Percentiles rank a stretch among this genome's conserved stretches.
Conservation (phyloP, 1,140 invertebrate species). For the Armadillidium nasatum region DNA sequence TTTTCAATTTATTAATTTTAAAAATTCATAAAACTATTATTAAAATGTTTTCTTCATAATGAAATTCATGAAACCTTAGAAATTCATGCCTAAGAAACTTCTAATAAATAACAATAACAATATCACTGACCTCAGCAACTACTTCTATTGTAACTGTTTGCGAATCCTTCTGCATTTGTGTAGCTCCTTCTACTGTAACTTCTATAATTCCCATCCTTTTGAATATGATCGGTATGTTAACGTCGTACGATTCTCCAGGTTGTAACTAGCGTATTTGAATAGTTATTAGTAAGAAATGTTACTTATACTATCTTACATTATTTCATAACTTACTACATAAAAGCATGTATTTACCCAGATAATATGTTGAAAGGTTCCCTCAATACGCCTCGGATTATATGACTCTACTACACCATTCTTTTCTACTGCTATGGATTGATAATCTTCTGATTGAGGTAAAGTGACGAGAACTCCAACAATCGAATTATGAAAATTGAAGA, state of each 20-base stretch:
- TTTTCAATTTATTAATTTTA: no score
- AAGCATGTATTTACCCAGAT: slow-evolving; percentile 50
- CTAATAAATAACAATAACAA: no score
- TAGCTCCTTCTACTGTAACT: slow-evolving; percentile 52
- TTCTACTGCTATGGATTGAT: slow-evolving; percentile 58
- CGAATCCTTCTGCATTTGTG: slow-evolving; percentile 51
- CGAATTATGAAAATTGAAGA: slow-evolving; percentile 43
- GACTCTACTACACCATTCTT: slow-evolving; percentile 55
- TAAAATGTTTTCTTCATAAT: no score
- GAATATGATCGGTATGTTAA: slow-evolving; percentile 50
- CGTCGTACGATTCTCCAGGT: slow-evolving; percentile 45
- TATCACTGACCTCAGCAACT: slow-evolving; percentile 50
- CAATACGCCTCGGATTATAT: slow-evolving; percentile 51
- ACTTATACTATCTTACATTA: not conserved
- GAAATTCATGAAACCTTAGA: no score
- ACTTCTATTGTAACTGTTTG: slow-evolving; percentile 38
- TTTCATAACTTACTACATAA: not conserved
- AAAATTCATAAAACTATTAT: no score
- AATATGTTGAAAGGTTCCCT: slow-evolving; percentile 52
- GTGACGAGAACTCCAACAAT: slow-evolving; percentile 50
- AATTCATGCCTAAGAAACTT: no score
- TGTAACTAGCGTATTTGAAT: slow-evolving; percentile 23
- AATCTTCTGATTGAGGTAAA: slow-evolving; percentile 52
- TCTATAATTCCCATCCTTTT: slow-evolving; percentile 51
- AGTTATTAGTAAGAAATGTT: not conserved